These are phyloP conservation scores for Pheosia gnoma DNA, from an alignment of 2,888 invertebrate genomes.

Conservation along the genomic window DNA sequence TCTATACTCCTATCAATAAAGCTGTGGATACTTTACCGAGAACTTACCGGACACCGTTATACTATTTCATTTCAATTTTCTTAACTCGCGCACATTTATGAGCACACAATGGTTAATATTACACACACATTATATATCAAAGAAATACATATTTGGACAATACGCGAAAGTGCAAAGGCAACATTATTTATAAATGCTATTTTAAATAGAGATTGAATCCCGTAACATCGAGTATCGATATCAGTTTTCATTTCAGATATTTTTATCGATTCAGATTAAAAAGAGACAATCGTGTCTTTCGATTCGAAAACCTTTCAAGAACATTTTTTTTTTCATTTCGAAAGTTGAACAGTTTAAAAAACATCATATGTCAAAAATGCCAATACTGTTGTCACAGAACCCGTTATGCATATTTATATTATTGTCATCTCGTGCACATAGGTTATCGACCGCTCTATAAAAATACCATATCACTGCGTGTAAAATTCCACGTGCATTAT, in stretches of 20 bases:
- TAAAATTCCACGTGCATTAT: conserved; percentile 70
- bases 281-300: not conserved
- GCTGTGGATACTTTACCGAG: no score
- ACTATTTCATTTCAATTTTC: no score
- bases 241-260: not conserved
- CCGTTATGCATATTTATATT: conserved; percentile 36
- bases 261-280: not conserved
- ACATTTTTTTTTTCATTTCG: no score
- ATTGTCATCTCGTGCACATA: conserved; percentile 32
- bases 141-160: no score
- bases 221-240: conserved; percentile 1
- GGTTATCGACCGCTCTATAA: conserved; percentile 36
- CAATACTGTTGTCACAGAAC: conserved; percentile 17
- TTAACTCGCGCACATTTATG: no score
- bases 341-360: not conserved
- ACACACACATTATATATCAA: no score
- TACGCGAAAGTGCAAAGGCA: not conserved
- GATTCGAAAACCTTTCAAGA: not conserved
- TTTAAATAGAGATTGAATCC: not conserved
- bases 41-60: no score
- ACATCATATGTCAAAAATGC: not conserved
- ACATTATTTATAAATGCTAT: not conserved
- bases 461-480: conserved; percentile 48
- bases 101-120: no score
- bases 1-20: no score